Base-by-base conservation (phyloP, 2,113 vertebrate species). In the Anhinga anhinga region DNA sequence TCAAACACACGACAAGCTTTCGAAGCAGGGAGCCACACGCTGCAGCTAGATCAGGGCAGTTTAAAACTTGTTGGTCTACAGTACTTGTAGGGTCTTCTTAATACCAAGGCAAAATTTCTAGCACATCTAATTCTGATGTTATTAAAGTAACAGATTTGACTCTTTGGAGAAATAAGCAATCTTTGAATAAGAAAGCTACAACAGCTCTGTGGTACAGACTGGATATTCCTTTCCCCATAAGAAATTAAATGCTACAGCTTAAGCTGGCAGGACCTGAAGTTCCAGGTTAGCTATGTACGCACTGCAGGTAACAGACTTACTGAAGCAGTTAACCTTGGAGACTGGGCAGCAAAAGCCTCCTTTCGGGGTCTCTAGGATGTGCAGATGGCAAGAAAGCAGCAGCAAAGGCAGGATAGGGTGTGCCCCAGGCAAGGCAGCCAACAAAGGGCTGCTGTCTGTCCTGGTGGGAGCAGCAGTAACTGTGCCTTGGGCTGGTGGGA, bases 391-490 rank as follows among this genome's bases (percentile, higher is more conserved):
- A 86, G 32, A 69, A 26, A 88, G 73, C 52, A 69, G 40, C 49
- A 79, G 59, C 1, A 4, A 66, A 58, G 22, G 2, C 20, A 73
- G 70, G 53, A 49, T 2, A 50, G 93, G 55, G 80, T 34, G 55
- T 45, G 70, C 36, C 62, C 59, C 18, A 9, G 29, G 52, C 74
- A 73, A 73, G 49, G 36, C 90, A 77, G 71, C 85, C 83, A 88
- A 97, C 96, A 96, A 96, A 94, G 71, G 53, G 53, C 90, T 66
- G 92, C 95, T 96, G 95, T 96, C 86, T n/a, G 58, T 69, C 90
- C n/a, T 77, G 58, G 34, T n/a, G 73, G 70, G 56, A 96, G 82
- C 78, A 85, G 78, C 85, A 62, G 58, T 22, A 49, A 63, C 45
- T 34, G 13, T 21, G 83, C 70, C 84, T 66, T 15, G 30, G 78